Percentiles rank a stretch among this genome's conserved stretches.
Conservation (phyloP, 2,888 invertebrate genomes). For the Argyresthia goedartella region DNA sequence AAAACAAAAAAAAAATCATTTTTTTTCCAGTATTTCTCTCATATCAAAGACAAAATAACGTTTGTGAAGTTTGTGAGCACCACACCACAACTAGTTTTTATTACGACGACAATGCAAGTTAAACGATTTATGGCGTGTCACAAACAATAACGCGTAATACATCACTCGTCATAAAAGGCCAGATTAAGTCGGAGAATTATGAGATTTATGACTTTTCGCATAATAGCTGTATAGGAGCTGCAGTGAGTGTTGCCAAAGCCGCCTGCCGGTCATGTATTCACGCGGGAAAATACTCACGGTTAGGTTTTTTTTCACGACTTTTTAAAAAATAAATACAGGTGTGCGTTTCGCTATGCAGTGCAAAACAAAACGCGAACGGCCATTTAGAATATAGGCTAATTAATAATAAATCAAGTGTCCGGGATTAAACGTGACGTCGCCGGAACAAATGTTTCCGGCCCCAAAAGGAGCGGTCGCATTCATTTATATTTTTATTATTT, state of each 20-base stretch:
- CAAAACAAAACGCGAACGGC: neutral
- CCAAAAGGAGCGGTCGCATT: slow-evolving; percentile 37
- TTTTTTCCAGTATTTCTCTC: too few species aligned
- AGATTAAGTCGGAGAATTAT: slow-evolving; percentile 3
- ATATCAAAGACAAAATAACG: too few species aligned
- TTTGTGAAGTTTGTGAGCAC: neutral
- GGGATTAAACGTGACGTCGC: slow-evolving; percentile 57
- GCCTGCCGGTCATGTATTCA: neutral
- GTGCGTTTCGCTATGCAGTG: neutral
- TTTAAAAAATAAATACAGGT: neutral
- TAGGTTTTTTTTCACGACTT: too few species aligned
- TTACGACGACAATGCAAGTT: too few species aligned
- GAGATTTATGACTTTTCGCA: slow-evolving; percentile 2
- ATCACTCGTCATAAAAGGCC: slow-evolving; percentile 62
- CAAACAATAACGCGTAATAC: slow-evolving; percentile 54
- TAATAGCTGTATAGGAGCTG: neutral
- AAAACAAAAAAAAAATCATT: too few species aligned
- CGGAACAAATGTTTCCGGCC: slow-evolving; percentile 66
- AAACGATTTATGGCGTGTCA: slow-evolving; percentile 34
- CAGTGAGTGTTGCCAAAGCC: neutral
- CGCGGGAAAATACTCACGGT: too few species aligned
- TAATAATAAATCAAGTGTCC: slow-evolving; percentile 63
- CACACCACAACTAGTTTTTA: too few species aligned
- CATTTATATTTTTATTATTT: slow-evolving; percentile 51
- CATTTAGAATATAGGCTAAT: slow-evolving; percentile 38